Percentiles rank a stretch among this genome's conserved stretches.
Evolutionary conservation across 1,140 invertebrate genomes (phyloP).

Genomic region (Drosophila mojavensis): DNA sequence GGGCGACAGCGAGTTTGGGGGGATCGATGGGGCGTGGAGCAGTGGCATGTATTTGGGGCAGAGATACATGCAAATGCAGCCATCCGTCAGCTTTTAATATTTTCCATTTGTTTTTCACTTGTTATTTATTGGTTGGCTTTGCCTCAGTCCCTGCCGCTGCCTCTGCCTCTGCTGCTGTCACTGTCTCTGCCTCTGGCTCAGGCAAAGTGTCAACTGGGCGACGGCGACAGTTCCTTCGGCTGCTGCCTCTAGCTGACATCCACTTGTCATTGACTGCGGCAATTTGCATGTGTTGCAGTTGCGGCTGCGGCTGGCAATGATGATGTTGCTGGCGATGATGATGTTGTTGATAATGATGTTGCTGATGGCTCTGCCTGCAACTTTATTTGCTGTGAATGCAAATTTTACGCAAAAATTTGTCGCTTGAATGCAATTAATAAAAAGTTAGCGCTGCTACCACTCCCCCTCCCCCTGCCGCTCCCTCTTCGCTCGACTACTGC

Average conservation of each 20-base stretch:
- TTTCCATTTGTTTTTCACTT: constrained; percentile 70
- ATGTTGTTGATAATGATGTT: constrained; percentile 38
- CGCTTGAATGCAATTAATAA: constrained; percentile 77
- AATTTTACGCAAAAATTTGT: constrained; percentile 61
- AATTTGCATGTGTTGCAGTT: constrained; percentile 44
- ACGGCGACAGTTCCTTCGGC: constrained; percentile 26
- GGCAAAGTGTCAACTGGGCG: constrained; percentile 27
- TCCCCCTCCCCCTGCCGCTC: not conserved
- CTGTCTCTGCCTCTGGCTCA: constrained; percentile 20
- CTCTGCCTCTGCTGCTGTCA: not conserved
- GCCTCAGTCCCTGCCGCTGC: constrained; percentile 6
- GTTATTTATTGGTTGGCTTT: constrained; percentile 62
- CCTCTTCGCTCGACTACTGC: not conserved
- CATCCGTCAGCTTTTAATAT: constrained; percentile 78
- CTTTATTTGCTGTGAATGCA: constrained; percentile 66
- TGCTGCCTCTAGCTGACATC: constrained; percentile 54
- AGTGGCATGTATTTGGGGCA: constrained; percentile 3
- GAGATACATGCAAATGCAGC: constrained; percentile 45
- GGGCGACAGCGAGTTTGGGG: not conserved
- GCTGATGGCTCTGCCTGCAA: constrained; percentile 50
- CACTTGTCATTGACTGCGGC: constrained; percentile 66
- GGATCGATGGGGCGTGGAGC: not conserved
- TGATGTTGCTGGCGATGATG: constrained; percentile 18
- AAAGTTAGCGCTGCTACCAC: constrained; percentile 68
- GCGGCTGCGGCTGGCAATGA: constrained; percentile 9